phyloP scores from a whole-genome alignment of 1,140 invertebrate species.

The Drosophila melanogaster region DNA sequence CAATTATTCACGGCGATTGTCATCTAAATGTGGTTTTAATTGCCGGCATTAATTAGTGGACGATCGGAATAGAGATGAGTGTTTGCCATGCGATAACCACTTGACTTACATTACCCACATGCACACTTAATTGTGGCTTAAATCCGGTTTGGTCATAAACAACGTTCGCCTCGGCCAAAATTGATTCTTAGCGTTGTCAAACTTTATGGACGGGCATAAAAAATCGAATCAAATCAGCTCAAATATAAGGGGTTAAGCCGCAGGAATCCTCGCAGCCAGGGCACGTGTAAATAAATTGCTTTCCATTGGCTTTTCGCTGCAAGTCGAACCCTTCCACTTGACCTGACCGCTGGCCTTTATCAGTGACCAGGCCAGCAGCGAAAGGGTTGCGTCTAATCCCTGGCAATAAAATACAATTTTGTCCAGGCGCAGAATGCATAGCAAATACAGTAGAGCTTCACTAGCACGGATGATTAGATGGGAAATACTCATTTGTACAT shows the following conservation, averaged over 20 bases:
- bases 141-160: constrained; percentile 37
- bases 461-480: too few relatives aligned
- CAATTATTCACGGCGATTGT: constrained; percentile 48
- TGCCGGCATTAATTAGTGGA: constrained; percentile 49
- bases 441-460: constrained; percentile 9
- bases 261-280: constrained; percentile 53
- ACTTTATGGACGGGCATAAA: constrained; percentile 72
- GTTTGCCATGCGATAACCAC: constrained; percentile 39
- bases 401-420: constrained; percentile 79
- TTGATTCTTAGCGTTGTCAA: constrained; percentile 62
- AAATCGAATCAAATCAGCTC: constrained; percentile 72
- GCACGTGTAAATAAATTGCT: constrained; percentile 80
- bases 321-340: constrained; percentile 58
- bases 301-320: constrained; percentile 37
- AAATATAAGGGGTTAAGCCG: constrained; percentile 57
- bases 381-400: constrained; percentile 74
- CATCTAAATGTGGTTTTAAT: constrained; percentile 75
- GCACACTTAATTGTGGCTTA: constrained; percentile 47
- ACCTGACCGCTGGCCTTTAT: constrained; percentile 64
- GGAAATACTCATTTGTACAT: too few relatives aligned
- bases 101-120: constrained; percentile 29
- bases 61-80: constrained; percentile 29
- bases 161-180: constrained; percentile 31
- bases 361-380: constrained; percentile 49
- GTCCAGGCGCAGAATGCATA: constrained; percentile 30